These are phyloP conservation scores for Sylvicola cinctus DNA, from an alignment of 2,888 invertebrate species.

Conservation along the genomic window DNA sequence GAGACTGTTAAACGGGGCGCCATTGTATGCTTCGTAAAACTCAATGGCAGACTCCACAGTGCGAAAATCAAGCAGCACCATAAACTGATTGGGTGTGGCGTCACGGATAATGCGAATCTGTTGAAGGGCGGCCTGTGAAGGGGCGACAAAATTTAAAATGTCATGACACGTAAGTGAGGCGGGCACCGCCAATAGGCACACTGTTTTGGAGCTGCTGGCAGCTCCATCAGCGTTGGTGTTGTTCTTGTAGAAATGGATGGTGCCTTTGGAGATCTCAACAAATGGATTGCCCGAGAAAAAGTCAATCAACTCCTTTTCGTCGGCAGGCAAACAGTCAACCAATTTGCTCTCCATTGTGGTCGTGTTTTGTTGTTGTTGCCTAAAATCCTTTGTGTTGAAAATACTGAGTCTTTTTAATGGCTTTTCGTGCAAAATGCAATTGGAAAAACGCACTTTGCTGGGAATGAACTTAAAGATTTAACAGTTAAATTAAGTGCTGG, in stretches of 20 bases:
- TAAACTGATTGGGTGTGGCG: constrained; percentile 89
- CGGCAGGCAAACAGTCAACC: constrained; percentile 12
- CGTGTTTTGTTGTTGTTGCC: not conserved
- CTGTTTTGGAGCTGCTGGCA: constrained; percentile 56
- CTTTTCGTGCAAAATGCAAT: too few relatives aligned
- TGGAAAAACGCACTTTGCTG: too few relatives aligned
- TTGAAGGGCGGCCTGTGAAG: constrained; percentile 75
- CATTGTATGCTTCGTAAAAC: constrained; percentile 86
- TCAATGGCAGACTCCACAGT: constrained; percentile 63
- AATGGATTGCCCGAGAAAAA: constrained; percentile 95
- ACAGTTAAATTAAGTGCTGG: too few relatives aligned
- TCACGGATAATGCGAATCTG: constrained; percentile 82
- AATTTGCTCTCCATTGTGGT: not conserved
- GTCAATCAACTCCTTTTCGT: constrained; percentile 31
- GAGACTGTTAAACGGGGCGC: constrained; percentile 77
- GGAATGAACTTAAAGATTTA: too few relatives aligned
- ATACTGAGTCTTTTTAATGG: constrained; percentile 39
- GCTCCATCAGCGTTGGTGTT: constrained; percentile 47
- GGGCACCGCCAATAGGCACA: constrained; percentile 79
- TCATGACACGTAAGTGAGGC: constrained; percentile 84
- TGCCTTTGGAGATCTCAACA: constrained; percentile 91
- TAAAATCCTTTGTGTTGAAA: constrained; percentile 10
- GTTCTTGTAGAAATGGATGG: constrained; percentile 92
- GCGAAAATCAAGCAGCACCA: constrained; percentile 79
- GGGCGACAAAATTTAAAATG: constrained; percentile 80